phyloP scores from a whole-genome alignment of 2,888 invertebrate genomes.

The Apotomis capreana region DNA sequence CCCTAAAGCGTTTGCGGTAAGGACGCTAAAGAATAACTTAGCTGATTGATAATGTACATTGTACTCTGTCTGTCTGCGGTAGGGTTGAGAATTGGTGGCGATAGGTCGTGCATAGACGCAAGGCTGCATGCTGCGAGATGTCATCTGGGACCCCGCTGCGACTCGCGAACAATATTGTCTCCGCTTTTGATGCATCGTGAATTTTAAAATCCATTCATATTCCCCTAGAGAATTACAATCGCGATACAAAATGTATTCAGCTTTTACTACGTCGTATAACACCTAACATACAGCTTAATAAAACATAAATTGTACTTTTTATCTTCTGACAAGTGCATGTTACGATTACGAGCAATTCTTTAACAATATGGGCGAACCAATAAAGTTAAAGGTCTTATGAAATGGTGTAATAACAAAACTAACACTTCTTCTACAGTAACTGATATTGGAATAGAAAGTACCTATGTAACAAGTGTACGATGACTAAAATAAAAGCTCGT shows the following conservation, averaged over 20 bases:
- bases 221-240: conserved; percentile 63
- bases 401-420: not conserved
- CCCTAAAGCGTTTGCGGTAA: conserved; percentile 57
- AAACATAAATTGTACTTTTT: conserved; percentile 5
- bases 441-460: not conserved
- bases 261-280: conserved; percentile 38
- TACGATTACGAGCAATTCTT: not conserved
- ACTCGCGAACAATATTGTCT: conserved; percentile 81
- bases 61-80: conserved; percentile 49
- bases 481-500: not conserved
- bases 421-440: not conserved
- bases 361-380: not conserved
- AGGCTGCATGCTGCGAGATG: conserved; percentile 81
- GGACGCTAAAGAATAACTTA: conserved; percentile 44
- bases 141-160: conserved; percentile 79
- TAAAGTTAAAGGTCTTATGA: not conserved
- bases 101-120: conserved; percentile 60
- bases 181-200: conserved; percentile 75
- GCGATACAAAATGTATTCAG: conserved; percentile 56
- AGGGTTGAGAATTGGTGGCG: conserved; percentile 48
- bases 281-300: conserved; percentile 28
- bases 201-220: conserved; percentile 80
- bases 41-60: conserved; percentile 48
- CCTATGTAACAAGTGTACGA: not conserved
- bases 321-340: conserved; percentile 10